phyloP scores from a whole-genome alignment of 1,140 invertebrate species.

The Tribolium madens region DNA sequence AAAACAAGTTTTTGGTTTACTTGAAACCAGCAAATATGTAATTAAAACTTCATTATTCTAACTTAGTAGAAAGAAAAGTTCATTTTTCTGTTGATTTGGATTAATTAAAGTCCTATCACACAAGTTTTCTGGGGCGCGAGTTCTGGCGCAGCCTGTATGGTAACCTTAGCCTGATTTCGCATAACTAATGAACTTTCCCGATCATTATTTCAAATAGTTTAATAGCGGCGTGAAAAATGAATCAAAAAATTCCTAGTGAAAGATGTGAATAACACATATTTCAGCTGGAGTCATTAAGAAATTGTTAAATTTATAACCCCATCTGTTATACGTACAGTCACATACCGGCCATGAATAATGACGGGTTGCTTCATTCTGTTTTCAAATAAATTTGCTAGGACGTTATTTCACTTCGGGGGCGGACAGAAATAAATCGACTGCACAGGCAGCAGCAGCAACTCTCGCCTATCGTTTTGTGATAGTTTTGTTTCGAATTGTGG shows the following conservation, averaged over 20 bases:
- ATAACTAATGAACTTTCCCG: neutral
- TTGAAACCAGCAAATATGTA: too few relatives aligned
- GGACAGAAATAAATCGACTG: slow-evolving; percentile 52
- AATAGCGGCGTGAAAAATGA: slow-evolving; percentile 41
- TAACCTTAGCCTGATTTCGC: neutral
- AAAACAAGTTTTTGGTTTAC: too few relatives aligned
- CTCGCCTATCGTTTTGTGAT: slow-evolving; percentile 47
- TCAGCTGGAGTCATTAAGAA: slow-evolving; percentile 47
- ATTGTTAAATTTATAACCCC: slow-evolving; percentile 51
- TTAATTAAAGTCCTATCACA: too few relatives aligned
- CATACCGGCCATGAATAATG: slow-evolving; percentile 46
- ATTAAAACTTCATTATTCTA: too few relatives aligned
- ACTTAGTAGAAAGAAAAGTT: too few relatives aligned
- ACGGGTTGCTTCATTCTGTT: slow-evolving; percentile 53
- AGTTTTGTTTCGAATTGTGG: slow-evolving; percentile 43
- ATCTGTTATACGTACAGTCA: slow-evolving; percentile 43
- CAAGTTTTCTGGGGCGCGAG: too few relatives aligned
- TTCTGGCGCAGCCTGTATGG: too few relatives aligned
- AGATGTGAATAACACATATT: slow-evolving; percentile 43
- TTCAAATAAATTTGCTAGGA: slow-evolving; percentile 54
- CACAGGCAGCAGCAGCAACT: slow-evolving; percentile 24
- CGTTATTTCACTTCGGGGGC: slow-evolving; percentile 49
- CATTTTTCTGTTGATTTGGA: too few relatives aligned
- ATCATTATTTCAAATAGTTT: slow-evolving; percentile 19
- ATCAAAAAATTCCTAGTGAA: slow-evolving; percentile 35